These are phyloP conservation scores for Macrosteles quadrilineatus DNA, from an alignment of 1,140 invertebrate genomes.

Conservation along the genomic window DNA sequence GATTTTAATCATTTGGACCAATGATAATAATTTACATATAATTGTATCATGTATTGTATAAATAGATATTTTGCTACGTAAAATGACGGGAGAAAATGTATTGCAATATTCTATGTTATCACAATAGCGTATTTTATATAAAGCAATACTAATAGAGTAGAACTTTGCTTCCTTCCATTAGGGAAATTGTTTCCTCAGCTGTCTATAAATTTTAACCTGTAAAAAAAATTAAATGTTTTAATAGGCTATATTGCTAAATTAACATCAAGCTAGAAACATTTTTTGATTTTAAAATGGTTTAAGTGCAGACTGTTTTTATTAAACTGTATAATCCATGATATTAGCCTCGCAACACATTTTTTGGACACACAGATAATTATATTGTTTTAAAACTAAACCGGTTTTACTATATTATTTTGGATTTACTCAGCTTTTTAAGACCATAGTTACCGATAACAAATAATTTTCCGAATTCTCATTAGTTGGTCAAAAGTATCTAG, in stretches of 20 bases:
- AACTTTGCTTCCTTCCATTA: not conserved
- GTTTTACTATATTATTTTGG: no score
- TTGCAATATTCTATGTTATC: not conserved
- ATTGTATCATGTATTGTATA: not conserved
- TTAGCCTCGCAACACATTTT: no score
- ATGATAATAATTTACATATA: not conserved
- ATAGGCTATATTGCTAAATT: not conserved
- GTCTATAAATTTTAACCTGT: not conserved
- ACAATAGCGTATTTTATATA: conserved; percentile 2
- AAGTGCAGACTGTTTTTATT: not conserved
- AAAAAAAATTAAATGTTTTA: not conserved
- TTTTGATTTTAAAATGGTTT: not conserved
- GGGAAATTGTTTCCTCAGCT: not conserved
- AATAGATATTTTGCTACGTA: conserved; percentile 6
- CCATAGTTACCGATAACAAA: no score
- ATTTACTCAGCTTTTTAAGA: no score
- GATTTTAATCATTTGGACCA: conserved; percentile 18
- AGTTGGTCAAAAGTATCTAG: no score
- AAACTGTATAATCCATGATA: no score
- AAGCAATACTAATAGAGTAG: conserved; percentile 10
- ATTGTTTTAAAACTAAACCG: no score
- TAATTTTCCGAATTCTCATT: no score
- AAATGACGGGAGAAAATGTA: not conserved
- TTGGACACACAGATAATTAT: no score
- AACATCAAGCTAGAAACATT: not conserved